phyloP scores from a whole-genome alignment of 2,888 invertebrate species.

The Antitype chi region DNA sequence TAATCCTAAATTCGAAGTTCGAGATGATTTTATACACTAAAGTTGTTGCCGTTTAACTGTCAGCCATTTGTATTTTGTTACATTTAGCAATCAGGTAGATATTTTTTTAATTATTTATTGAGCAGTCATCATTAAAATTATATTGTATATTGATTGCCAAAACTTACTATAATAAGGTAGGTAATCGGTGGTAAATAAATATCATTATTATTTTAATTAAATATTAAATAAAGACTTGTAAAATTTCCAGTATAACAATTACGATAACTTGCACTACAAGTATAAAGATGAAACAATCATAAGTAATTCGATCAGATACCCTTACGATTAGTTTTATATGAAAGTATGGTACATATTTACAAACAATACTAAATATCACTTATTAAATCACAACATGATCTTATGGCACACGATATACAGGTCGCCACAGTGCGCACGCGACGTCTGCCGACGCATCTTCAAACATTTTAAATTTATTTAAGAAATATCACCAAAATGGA shows the following conservation, averaged over 20 bases:
- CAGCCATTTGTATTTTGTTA: constrained; percentile 41
- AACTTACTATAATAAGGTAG: constrained; percentile 63
- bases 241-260: constrained; percentile 61
- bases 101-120: constrained; percentile 45
- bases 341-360: constrained; percentile 90
- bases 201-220: constrained; percentile 64
- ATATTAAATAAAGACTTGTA: constrained; percentile 63
- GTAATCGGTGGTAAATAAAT: constrained; percentile 69
- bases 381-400: constrained; percentile 90
- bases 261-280: constrained; percentile 72
- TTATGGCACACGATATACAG: constrained; percentile 89
- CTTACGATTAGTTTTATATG: constrained; percentile 85
- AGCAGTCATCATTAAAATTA: constrained; percentile 55
- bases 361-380: constrained; percentile 90
- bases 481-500: constrained; percentile 86
- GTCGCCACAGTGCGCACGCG: constrained; percentile 75
- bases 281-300: constrained; percentile 74
- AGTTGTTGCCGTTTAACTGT: constrained; percentile 31
- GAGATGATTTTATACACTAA: constrained; percentile 39
- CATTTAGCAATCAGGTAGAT: constrained; percentile 48
- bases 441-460: constrained; percentile 83
- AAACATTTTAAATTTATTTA: constrained; percentile 79
- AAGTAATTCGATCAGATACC: constrained; percentile 78
- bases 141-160: constrained; percentile 63
- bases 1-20: constrained; percentile 59